phyloP scores from a whole-genome alignment of 2,113 vertebrate genomes.

The Dascyllus trimaculatus region DNA sequence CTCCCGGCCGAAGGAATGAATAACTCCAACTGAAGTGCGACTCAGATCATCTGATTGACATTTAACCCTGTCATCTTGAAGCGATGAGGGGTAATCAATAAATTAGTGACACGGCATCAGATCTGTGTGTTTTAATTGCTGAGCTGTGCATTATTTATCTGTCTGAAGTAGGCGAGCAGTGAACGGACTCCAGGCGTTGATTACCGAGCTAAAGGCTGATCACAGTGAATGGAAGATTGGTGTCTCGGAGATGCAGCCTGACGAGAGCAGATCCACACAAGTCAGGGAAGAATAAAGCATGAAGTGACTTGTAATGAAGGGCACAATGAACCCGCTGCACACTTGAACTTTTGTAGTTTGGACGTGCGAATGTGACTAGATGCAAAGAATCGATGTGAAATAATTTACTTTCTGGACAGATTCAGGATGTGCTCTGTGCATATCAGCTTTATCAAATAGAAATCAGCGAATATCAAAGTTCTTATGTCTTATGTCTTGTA shows the following conservation, averaged over 20 bases:
- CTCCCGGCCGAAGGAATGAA: slow-evolving; percentile 69
- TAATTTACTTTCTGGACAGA: not conserved
- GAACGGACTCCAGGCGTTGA: slow-evolving; percentile 66
- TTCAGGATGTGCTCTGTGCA: too few relatives aligned
- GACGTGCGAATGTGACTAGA: too few relatives aligned
- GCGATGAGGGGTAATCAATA: slow-evolving; percentile 80
- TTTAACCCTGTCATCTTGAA: slow-evolving; percentile 81
- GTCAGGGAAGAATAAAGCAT: not conserved
- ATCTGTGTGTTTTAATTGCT: slow-evolving; percentile 82
- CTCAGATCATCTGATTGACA: slow-evolving; percentile 84
- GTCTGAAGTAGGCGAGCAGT: slow-evolving; percentile 51
- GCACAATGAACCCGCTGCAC: not conserved
- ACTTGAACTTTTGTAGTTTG: not conserved
- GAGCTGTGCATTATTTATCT: slow-evolving; percentile 83
- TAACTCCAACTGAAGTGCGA: slow-evolving; percentile 78
- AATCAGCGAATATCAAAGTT: too few relatives aligned
- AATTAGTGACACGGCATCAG: slow-evolving; percentile 81
- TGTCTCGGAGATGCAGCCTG: slow-evolving; percentile 10
- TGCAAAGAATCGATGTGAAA: not conserved
- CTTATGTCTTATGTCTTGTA: too few relatives aligned
- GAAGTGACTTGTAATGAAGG: not conserved
- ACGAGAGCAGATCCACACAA: slow-evolving; percentile 7
- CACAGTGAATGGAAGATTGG: slow-evolving; percentile 64
- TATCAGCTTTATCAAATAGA: too few relatives aligned
- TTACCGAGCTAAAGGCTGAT: slow-evolving; percentile 76